Base-by-base conservation (phyloP, 2,797 vertebrate species). In the Centroberyx gerrardi region DNA sequence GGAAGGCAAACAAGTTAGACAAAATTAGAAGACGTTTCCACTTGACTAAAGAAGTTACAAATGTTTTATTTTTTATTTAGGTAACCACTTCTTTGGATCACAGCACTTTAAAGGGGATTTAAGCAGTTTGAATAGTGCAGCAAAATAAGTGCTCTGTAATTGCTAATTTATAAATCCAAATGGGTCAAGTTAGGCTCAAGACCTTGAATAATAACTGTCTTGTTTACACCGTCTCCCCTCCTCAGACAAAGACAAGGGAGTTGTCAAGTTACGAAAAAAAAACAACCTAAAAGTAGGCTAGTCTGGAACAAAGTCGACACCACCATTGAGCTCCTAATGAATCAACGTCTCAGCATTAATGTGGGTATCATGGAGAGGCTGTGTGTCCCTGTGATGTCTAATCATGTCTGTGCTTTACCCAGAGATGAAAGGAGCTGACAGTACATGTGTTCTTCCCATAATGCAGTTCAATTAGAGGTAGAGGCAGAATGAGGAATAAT, bases 381-480 rank as follows among this genome's bases (percentile, higher is more conserved):
- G 89, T 88, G 83, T 64, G 71, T 83, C 78, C 81, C 71, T 88
- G 72, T 89, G 88, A 90, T 88, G 88, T 89, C 85, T 90, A 88
- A 90, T 90, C 90, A 87, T 87, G 86, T 79, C 85, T 82, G 62
- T 58, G 72, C 46, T 86, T 85, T 75, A 76, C 69, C 61, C 56
- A 0, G 51, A 88, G 88, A 90, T 87, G 80, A 90, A 93, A 85
- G 87, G 71, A 81, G 69, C 66, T 77, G 82, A 85, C 72, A 58
- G 73, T 72, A 90, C 86, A 88, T 74, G 84, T 80, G 87, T 74
- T 88, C 76, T 79, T 75, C 82, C 76, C 68, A 85, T 90, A 88
- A 90, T 81, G 76, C 76, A 75, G 74, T 86, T 81, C 76, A 90
- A 87, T 93, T 89, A 92, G 74, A 63, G 80, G 48, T 68, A 71